Evolutionary conservation across 2,113 vertebrate genomes (phyloP), one percentile per base, ranked within the genome.

Genomic region (Ochotona princeps): DNA sequence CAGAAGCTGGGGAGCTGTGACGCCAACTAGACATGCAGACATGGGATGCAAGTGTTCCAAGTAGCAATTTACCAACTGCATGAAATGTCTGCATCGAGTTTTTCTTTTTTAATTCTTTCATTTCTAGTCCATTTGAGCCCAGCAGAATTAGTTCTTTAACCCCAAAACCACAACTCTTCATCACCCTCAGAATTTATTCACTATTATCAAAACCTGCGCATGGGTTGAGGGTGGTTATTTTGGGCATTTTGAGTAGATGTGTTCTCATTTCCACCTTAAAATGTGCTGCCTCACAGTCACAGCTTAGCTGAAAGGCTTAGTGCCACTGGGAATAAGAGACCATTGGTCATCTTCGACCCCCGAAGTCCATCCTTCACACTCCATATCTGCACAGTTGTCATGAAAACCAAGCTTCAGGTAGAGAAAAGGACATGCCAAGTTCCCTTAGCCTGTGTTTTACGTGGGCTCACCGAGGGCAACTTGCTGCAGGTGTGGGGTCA

Each of bases 311-410:
- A 90, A 95, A 90, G 47, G 63, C 17, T 66, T 80, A 75, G 15
- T 82, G 57, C 72, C 49, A 7, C 72, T 86, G 91, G 26, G 15
- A 90, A 32, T 47, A 94, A 74, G 60, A 54, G n/a, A 57, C 28
- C 79, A 90, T 49, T 38, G 76, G 88, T 83, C 63, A 94, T 79
- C n/a, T 69, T 57, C 0, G 54, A 88, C 25, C 86, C 38, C 74
- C 86, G 75, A 95, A 93, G 73, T 73, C 67, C 70, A 69, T 87
- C 66, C 49, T 92, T 88, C 82, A 54, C 47, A 87, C 35, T 88
- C 44, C 28, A 70, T 51, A 74, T 84, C 78, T 65, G 51, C 72
- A 78, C 30, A 75, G 74, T 7, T 28, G 26, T 74, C 74, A 60
- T 9, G 23, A 92, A 95, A 79, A 70, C 63, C 86, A 94, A 75